phyloP scores from a whole-genome alignment of 2,113 vertebrate species.

The Ibidorhyncha struthersii region DNA sequence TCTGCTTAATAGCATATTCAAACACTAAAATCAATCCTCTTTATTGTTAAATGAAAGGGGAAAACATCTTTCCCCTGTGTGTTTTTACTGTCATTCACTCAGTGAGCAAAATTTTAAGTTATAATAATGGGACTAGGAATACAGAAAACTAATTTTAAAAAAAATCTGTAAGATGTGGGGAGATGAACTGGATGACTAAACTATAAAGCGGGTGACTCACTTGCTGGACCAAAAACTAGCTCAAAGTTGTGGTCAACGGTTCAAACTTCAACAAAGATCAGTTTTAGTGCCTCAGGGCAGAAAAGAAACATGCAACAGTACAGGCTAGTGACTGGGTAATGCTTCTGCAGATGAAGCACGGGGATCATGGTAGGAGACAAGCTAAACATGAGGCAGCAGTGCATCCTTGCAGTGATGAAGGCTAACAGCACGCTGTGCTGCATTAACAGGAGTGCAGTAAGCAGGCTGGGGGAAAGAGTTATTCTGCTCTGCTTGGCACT shows the following conservation, averaged over 20 bases:
- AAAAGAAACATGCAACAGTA: neutral
- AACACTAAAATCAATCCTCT: neutral
- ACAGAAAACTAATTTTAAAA: neutral
- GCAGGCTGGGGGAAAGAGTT: fast-evolving
- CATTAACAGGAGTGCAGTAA: neutral
- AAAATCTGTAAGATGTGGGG: neutral
- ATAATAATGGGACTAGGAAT: neutral
- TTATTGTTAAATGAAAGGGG: neutral
- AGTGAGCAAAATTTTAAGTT: neutral
- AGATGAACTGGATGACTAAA: neutral
- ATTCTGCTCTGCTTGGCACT: neutral
- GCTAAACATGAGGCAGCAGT: neutral
- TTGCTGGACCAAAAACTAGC: neutral
- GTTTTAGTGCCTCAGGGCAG: neutral
- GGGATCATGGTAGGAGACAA: neutral
- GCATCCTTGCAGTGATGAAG: neutral
- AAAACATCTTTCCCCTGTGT: neutral
- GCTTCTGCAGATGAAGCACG: neutral
- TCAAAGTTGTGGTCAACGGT: neutral
- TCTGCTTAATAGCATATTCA: neutral
- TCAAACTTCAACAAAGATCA: neutral
- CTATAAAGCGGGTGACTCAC: neutral
- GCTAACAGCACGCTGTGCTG: neutral
- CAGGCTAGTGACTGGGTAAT: neutral
- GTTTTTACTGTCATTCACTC: neutral